Base-by-base conservation (phyloP, 2,888 invertebrate species). In the Criorhina ranunculi region DNA sequence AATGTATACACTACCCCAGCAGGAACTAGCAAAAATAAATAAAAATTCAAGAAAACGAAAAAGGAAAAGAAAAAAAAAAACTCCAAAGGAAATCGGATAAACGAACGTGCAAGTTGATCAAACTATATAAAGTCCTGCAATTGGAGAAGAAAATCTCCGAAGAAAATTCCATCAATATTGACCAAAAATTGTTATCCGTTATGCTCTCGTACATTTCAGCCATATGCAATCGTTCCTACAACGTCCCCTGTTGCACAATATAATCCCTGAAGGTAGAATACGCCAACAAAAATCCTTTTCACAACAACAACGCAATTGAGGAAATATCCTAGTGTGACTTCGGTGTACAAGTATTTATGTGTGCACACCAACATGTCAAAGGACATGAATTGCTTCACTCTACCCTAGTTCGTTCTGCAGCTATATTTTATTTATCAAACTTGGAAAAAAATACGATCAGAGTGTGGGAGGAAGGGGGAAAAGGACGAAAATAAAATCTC, bases 111-210 rank as follows among this genome's bases (percentile, higher is more conserved):
- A 66, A 76, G 75, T 80, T 66, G 80, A 75, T 76, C 75, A 70
- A 77, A 76, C 77, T 70, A 64, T 29, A 69, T 24, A 24, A n/a
- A n/a, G 51, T 67, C 73, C 49, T 31, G 51, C 19, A 37, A 42
- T 44, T 51, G 57, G 42, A 33, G 35, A 24, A 64, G 40, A 60
- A 85, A 75, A 79, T 75, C 80, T 75, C 60, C 33, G 75, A 64
- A 80, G 53, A 70, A 85, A 83, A 85, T 85, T 85, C 69, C 75
- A 80, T 85, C 85, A 85, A 85, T 85, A 85, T 85, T 85, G 85
- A 85, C 85, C 85, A 76, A 76, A 75, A 85, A 76, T 85, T 76
- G 66, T 80, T 85, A 76, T 85, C 75, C 64, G 44, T 79, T 72
- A 64, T 79, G 72, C 46, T 70, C 59, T 60, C 35, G 29, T 53